A percentile compares a stretch with the other conserved stretches of the same genome.
Conservation (phyloP, 2,888 invertebrate genomes). For the Allacma fusca region DNA sequence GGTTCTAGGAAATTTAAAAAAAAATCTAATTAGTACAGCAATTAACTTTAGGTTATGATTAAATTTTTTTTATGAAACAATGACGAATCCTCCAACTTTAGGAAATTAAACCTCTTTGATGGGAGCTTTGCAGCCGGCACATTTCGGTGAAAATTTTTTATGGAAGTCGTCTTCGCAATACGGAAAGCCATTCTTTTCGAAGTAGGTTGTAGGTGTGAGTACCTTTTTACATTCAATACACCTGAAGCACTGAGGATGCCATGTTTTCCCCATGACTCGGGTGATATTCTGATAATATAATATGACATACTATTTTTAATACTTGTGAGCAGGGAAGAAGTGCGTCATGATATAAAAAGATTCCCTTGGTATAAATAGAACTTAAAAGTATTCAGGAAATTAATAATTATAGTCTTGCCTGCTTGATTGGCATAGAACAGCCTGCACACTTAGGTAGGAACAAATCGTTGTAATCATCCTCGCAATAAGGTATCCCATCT, state of each 20-base stretch:
- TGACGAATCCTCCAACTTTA: background rate
- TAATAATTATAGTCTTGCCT: slow-evolving; percentile 30
- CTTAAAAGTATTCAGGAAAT: background rate
- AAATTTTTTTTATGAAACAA: too few relatives aligned
- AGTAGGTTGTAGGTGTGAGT: slow-evolving; percentile 54
- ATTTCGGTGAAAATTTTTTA: slow-evolving; percentile 55
- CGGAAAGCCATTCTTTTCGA: slow-evolving; percentile 57
- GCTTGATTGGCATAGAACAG: slow-evolving; percentile 53
- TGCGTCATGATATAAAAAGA: too few relatives aligned
- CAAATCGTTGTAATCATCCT: slow-evolving; percentile 57
- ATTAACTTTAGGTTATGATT: too few relatives aligned
- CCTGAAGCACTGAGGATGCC: slow-evolving; percentile 58
- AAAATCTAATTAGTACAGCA: background rate
- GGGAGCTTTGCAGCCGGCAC: slow-evolving; percentile 54
- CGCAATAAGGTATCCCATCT: slow-evolving; percentile 54
- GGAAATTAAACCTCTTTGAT: slow-evolving; percentile 48
- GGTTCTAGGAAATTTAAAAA: slow-evolving; percentile 30
- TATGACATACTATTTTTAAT: too few relatives aligned
- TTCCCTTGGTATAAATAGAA: background rate
- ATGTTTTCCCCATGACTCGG: slow-evolving; percentile 44
- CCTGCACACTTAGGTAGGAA: slow-evolving; percentile 59
- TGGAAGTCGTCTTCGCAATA: slow-evolving; percentile 60
- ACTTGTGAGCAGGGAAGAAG: too few relatives aligned
- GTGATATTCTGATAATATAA: slow-evolving; percentile 24
- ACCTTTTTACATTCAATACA: slow-evolving; percentile 57